A percentile compares a stretch with the other conserved stretches of the same genome.
Evolutionary conservation across 1,140 invertebrate species (phyloP).

Genomic region (Thrips palmi): DNA sequence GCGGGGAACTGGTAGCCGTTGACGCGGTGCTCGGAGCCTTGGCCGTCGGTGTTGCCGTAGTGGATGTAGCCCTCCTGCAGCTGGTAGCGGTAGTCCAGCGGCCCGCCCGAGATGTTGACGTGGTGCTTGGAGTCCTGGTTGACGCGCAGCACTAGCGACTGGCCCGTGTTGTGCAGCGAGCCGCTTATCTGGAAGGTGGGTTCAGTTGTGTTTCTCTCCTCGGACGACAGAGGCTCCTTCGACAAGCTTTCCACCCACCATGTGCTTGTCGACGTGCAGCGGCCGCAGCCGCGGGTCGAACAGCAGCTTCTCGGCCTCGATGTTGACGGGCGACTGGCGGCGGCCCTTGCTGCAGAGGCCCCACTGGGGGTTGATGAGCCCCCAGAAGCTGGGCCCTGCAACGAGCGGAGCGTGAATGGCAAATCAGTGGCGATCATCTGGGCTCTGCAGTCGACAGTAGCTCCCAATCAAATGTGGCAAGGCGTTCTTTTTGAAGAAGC

Average conservation of each 20-base stretch:
- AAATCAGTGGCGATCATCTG: too few species aligned
- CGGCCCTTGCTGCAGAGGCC: constrained; percentile 79
- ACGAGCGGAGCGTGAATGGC: constrained; percentile 15
- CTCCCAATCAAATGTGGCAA: background rate
- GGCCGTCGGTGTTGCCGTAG: constrained; percentile 68
- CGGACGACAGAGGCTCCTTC: too few species aligned
- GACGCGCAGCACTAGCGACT: constrained; percentile 74
- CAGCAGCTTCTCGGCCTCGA: constrained; percentile 74
- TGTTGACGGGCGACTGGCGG: constrained; percentile 83
- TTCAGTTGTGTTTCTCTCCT: too few species aligned
- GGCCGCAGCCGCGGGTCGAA: constrained; percentile 79
- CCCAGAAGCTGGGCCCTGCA: constrained; percentile 90
- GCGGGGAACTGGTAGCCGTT: constrained; percentile 85
- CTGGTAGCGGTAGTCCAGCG: constrained; percentile 84
- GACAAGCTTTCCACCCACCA: constrained; percentile 51
- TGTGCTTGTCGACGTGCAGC: constrained; percentile 71
- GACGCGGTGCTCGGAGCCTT: constrained; percentile 85
- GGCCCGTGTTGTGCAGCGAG: constrained; percentile 71
- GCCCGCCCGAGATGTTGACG: constrained; percentile 88
- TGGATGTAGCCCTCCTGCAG: constrained; percentile 91
- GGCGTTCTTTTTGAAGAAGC: background rate
- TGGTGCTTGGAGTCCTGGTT: constrained; percentile 69
- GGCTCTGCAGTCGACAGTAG: background rate
- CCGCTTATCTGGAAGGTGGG: constrained; percentile 64
- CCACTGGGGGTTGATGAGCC: constrained; percentile 88